Evolutionary conservation across 2,113 vertebrate species (phyloP), one percentile per base, ranked within the genome.

Genomic region (Corvus hawaiiensis): DNA sequence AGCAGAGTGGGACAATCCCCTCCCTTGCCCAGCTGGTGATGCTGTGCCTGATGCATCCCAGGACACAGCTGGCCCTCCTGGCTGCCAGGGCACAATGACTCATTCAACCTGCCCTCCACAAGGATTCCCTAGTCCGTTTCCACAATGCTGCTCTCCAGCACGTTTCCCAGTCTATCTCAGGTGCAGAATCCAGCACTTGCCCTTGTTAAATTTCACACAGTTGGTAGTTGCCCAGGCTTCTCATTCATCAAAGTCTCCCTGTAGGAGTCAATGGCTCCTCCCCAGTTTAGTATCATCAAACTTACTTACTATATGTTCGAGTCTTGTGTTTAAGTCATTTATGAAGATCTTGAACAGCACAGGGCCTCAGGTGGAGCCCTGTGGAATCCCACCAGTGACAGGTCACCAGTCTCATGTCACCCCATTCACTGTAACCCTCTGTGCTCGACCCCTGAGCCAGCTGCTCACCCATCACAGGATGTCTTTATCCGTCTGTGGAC

Each of bases 281-380:
- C 3, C 14, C 39, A 48, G 22, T 33, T 74, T 19, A 48, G 15
- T 28, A 39, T 23, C n/a, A 55, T 55, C 41, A 54, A 21, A 55
- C 22, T 55, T 26, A 24, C 24, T 22, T 61, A 43, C 6, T 52
- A 3, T 6, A 46, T 17, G 41, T 28, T 74, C 3, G 1, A 73
- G n/a, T 33, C 14, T 18, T 39, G 28, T 46, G 12, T 33, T 6
- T 5, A 64, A 48, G 41, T 19, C 3, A 28, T 55, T 33, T 27
- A 64, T 18, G 11, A 84, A 74, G 14, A 39, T 11, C 4, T 15
- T 64, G 18, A 84, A 48, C n/a, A 63, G n/a, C 49, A 64, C 41
- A 37, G 9, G 18, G 7, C 2, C 1, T 1, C 5, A 5, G 27
- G 20, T 4, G 13, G 6, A 74, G 14, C 28, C 14, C 49, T 48